Percentiles rank a stretch among this genome's conserved stretches.
Evolutionary conservation across 2,797 vertebrate genomes (phyloP).

Genomic region (Centroberyx gerrardi): DNA sequence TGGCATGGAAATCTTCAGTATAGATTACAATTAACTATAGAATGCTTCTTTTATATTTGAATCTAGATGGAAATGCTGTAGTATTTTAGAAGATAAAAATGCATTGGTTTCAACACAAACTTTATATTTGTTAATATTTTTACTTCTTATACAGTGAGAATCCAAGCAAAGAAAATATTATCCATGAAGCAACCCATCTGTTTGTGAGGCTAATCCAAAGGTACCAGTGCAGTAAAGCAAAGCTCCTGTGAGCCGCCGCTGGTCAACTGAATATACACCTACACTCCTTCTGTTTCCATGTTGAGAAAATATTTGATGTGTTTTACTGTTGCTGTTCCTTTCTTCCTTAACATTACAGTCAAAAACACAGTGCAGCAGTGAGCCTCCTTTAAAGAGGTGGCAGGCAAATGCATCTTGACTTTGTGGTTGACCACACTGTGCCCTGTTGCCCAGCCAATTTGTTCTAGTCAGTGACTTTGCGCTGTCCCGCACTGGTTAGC

Average conservation of each 20-base stretch:
- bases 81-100: background rate
- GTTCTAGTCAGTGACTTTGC: constrained; percentile 81
- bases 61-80: background rate
- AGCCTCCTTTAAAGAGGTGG: constrained; percentile 58
- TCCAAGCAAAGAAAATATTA: constrained; percentile 14
- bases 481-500: constrained; percentile 74
- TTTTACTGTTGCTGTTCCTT: constrained; percentile 26
- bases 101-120: background rate
- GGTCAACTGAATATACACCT: constrained; percentile 22
- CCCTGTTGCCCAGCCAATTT: constrained; percentile 79
- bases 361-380: constrained; percentile 44
- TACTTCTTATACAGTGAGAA: constrained; percentile 9
- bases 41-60: background rate
- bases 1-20: no score
- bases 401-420: constrained; percentile 75
- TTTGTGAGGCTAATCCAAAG: constrained; percentile 40
- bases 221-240: constrained; percentile 43
- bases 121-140: background rate
- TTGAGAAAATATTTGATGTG: constrained; percentile 34
- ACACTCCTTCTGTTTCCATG: constrained; percentile 25
- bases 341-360: constrained; percentile 10
- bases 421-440: constrained; percentile 76
- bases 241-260: constrained; percentile 17
- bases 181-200: constrained; percentile 11
- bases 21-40: background rate